Percentiles rank a stretch among this genome's conserved stretches.
Conservation (phyloP, 2,888 invertebrate genomes). For the Agrochola lota region DNA sequence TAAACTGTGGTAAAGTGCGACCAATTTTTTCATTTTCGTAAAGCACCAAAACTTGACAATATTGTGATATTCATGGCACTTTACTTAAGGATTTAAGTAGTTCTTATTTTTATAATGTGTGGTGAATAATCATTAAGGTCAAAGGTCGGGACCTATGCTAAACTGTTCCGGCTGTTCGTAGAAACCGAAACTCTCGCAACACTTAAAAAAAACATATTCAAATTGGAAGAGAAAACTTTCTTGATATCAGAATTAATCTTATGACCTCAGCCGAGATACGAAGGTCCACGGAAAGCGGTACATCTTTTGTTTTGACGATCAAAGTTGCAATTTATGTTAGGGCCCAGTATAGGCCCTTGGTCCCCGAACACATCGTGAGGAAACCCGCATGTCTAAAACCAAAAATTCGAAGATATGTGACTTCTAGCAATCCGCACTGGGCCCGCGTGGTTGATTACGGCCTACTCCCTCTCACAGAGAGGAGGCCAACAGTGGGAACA, state of each 20-base stretch:
- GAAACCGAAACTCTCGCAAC: slow-evolving; percentile 31
- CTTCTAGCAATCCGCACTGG: too few species aligned
- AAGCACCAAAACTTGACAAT: neutral
- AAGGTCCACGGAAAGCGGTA: slow-evolving; percentile 7
- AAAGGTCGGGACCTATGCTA: slow-evolving; percentile 36
- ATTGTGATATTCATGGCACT: slow-evolving; percentile 3
- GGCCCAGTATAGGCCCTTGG: slow-evolving; percentile 9
- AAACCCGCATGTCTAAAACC: too few species aligned
- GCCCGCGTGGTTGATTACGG: too few species aligned
- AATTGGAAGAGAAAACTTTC: slow-evolving; percentile 55
- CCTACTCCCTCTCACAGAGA: too few species aligned
- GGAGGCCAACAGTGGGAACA: too few species aligned
- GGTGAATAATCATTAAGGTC: slow-evolving; percentile 28
- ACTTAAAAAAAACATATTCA: slow-evolving; percentile 47
- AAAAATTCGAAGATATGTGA: too few species aligned
- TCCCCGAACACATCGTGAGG: too few species aligned
- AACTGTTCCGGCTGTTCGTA: neutral
- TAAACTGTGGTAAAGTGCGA: neutral
- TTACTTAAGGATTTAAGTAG: neutral
- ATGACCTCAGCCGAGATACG: slow-evolving; percentile 16
- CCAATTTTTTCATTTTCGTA: neutral
- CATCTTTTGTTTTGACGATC: slow-evolving; percentile 5
- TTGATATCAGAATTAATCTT: slow-evolving; percentile 37
- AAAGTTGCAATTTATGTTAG: neutral
- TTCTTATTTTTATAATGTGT: slow-evolving; percentile 11